Evolutionary conservation across 1,140 invertebrate species (phyloP).

Genomic region (Drosophila subpulchrella): DNA sequence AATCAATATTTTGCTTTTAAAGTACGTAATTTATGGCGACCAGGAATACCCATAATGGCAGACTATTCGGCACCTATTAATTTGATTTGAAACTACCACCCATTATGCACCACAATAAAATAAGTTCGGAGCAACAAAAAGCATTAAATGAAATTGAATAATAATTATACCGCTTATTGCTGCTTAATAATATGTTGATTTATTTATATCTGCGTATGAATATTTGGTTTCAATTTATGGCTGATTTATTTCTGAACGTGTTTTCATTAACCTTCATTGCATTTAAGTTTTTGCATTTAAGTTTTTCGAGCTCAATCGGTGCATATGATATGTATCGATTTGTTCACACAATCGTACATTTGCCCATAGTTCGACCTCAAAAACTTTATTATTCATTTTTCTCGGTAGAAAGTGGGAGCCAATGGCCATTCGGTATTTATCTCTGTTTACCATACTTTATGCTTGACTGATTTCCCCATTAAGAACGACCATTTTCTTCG

Average conservation of each 20-base stretch:
- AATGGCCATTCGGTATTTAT: conserved; percentile 70
- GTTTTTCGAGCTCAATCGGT: conserved; percentile 20
- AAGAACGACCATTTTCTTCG: conserved; percentile 51
- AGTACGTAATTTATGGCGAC: not conserved
- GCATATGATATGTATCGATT: not conserved
- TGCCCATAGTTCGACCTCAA: not conserved
- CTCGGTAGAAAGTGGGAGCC: conserved; percentile 6
- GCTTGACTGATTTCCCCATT: conserved; percentile 78
- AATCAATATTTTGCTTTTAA: conserved; percentile 33
- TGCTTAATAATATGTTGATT: conserved; percentile 7
- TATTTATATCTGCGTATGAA: conserved; percentile 1
- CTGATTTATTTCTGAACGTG: not conserved
- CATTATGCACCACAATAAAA: conserved; percentile 8
- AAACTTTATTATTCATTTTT: conserved; percentile 32
- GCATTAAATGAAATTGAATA: conserved; percentile 15
- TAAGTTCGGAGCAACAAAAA: not conserved
- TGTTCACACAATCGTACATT: not conserved
- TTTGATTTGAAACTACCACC: conserved; percentile 3
- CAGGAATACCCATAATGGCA: not conserved
- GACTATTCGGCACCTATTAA: conserved; percentile 1
- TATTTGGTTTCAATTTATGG: conserved; percentile 28
- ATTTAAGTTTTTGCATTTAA: conserved; percentile 42
- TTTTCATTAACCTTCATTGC: conserved; percentile 9
- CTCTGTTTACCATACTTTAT: conserved; percentile 76
- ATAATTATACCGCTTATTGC: conserved; percentile 35